These are phyloP conservation scores for Pseudomyrmex dendroicus DNA, from an alignment of 1,140 invertebrate species.

Conservation along the genomic window DNA sequence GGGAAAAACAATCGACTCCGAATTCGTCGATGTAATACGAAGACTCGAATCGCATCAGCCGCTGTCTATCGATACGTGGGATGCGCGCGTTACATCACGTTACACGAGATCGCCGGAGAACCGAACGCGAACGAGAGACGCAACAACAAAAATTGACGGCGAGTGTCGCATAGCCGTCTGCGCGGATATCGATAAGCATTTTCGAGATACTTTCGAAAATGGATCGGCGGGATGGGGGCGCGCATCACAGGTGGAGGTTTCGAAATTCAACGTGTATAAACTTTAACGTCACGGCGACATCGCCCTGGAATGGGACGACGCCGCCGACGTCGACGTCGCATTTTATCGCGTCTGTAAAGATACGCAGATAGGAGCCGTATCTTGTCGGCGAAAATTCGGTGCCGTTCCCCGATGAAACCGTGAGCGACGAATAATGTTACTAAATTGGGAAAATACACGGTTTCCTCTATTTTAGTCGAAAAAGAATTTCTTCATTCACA, in stretches of 20 bases:
- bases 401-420: neutral
- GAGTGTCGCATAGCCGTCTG: too few species aligned
- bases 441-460: neutral
- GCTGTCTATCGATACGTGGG: too few species aligned
- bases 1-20: neutral
- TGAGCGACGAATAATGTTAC: slow-evolving; percentile 5
- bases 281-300: neutral
- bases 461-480: too few species aligned
- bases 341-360: slow-evolving; percentile 38
- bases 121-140: slow-evolving; percentile 1
- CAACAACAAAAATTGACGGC: slow-evolving; percentile 36
- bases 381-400: neutral
- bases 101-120: neutral
- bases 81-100: neutral
- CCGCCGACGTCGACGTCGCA: slow-evolving; percentile 14
- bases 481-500: neutral
- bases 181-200: slow-evolving; percentile 51
- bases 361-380: slow-evolving; percentile 41
- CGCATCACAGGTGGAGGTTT: slow-evolving; percentile 10
- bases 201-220: slow-evolving; percentile 63
- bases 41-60: neutral
- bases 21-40: neutral
- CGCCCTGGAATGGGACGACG: neutral
- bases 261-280: slow-evolving; percentile 28
- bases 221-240: slow-evolving; percentile 16